These are phyloP conservation scores for Ophiothrix spiculata DNA, from an alignment of 35 echinoderm and acorn worm species.

Conservation along the genomic window DNA sequence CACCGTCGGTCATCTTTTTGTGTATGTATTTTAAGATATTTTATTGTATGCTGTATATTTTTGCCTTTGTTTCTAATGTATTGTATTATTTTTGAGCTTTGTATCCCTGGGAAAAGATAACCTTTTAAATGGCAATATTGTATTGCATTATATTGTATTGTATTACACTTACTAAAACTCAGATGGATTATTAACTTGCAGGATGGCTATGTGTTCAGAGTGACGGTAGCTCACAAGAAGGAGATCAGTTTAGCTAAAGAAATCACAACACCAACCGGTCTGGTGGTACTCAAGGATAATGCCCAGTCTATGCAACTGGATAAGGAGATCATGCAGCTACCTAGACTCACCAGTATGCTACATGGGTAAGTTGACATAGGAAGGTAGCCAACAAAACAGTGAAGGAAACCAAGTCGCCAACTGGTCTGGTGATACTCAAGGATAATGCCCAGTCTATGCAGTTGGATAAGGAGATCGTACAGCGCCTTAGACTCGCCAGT, in stretches of 20 bases:
- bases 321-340: constrained; percentile 51
- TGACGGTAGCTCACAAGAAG: constrained; percentile 68
- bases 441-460: constrained; percentile 60
- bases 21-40: too few relatives aligned
- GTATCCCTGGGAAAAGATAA: too few relatives aligned
- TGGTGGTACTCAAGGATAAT: constrained; percentile 71
- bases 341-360: constrained; percentile 72
- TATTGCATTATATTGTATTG: too few relatives aligned
- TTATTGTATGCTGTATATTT: too few relatives aligned
- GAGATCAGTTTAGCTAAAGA: constrained; percentile 82
- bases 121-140: too few relatives aligned
- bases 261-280: constrained; percentile 37
- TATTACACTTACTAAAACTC: too few relatives aligned
- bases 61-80: too few relatives aligned
- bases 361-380: constrained; percentile 90
- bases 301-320: constrained; percentile 57
- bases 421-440: constrained; percentile 63
- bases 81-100: too few relatives aligned
- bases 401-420: constrained; percentile 52
- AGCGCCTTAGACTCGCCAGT: constrained; percentile 72
- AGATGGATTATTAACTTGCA: constrained; percentile 19
- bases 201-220: constrained; percentile 73
- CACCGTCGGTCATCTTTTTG: too few relatives aligned
- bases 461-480: constrained; percentile 56
- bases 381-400: too few relatives aligned